Percentiles rank a stretch among this genome's conserved stretches.
Evolutionary conservation across 2,888 invertebrate genomes (phyloP).

Genomic region (Prenolepis imparis): DNA sequence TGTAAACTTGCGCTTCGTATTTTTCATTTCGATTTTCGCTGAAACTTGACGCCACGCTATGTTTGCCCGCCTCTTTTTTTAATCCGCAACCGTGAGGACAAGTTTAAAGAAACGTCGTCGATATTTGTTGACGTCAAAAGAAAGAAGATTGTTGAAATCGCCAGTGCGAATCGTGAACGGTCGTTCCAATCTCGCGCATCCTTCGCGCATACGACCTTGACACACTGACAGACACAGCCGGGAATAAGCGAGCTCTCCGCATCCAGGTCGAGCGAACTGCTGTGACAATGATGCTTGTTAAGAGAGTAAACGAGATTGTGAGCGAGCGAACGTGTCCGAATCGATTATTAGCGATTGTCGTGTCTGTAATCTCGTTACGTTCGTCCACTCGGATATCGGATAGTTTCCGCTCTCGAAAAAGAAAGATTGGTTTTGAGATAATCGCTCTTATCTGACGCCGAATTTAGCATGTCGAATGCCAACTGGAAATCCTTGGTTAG

Average conservation of each 20-base stretch:
- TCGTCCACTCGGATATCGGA: conserved; percentile 56
- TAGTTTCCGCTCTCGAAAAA: conserved; percentile 3
- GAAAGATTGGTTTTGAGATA: conserved; percentile 22
- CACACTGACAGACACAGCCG: conserved; percentile 69
- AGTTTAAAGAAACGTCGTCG: not conserved
- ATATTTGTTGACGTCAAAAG: not conserved
- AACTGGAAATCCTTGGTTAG: conserved; percentile 33
- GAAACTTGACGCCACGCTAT: not conserved
- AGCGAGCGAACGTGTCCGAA: conserved; percentile 60
- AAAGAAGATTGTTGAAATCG: conserved; percentile 49
- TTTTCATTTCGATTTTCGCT: not conserved
- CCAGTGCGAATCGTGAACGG: conserved; percentile 53
- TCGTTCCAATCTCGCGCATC: conserved; percentile 71
- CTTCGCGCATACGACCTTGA: conserved; percentile 71
- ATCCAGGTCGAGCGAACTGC: conserved; percentile 68
- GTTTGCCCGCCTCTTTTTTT: conserved; percentile 9
- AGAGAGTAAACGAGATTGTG: conserved; percentile 70
- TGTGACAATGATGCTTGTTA: conserved; percentile 74
- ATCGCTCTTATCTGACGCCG: not conserved
- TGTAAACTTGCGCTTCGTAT: not conserved
- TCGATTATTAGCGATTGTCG: conserved; percentile 64
- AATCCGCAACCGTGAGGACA: not conserved
- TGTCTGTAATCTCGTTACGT: conserved; percentile 45
- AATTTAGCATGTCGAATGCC: conserved; percentile 12
- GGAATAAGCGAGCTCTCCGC: conserved; percentile 62